Evolutionary conservation across 2,113 vertebrate species (phyloP).

Genomic region (Ptilorrhoa leucosticta): DNA sequence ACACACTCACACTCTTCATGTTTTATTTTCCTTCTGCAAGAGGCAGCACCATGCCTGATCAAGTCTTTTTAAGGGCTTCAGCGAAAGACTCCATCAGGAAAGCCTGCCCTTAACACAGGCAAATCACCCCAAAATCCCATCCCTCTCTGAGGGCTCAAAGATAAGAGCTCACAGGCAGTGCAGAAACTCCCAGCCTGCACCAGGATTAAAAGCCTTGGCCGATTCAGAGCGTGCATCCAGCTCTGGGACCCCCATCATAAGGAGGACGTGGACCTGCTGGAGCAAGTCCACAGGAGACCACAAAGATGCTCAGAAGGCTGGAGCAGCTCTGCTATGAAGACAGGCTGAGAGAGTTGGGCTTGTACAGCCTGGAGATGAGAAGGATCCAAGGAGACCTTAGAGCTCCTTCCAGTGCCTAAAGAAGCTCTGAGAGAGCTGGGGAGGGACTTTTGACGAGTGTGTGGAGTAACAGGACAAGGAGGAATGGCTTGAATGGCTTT

Average conservation of each 20-base stretch:
- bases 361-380: neutral
- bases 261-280: neutral
- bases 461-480: neutral
- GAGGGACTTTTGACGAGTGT: neutral
- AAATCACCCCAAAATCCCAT: neutral
- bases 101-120: neutral
- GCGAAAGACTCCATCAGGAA: neutral
- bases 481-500: neutral
- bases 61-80: neutral
- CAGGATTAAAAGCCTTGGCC: neutral
- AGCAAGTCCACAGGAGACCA: neutral
- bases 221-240: rapidly evolving
- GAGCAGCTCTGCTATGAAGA: neutral
- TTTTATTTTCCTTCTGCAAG: neutral
- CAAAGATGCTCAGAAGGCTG: neutral
- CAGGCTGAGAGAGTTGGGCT: neutral
- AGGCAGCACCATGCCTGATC: neutral
- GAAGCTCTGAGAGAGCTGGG: neutral
- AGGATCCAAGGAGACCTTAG: neutral
- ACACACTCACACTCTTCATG: neutral
- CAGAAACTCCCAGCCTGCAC: neutral
- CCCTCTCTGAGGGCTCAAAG: neutral
- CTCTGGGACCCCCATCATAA: neutral
- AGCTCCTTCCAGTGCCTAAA: neutral
- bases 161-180: neutral